Conservation (phyloP, 1,140 invertebrate species). For the Heliconius eleuchia region DNA sequence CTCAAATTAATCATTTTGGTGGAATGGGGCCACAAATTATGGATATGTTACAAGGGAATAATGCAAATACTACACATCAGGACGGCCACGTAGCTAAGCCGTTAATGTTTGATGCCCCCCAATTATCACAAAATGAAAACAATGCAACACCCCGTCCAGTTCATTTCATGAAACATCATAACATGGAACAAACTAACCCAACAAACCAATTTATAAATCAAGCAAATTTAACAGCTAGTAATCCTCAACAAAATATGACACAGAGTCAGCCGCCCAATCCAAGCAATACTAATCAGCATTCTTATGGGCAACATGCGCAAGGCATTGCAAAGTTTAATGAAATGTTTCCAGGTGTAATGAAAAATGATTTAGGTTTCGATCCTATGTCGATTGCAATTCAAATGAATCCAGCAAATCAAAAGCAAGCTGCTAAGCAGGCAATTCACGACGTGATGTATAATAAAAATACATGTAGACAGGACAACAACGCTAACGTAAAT, state of each 20-base stretch:
- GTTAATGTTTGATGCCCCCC: conserved; percentile 45
- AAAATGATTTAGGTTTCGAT: conserved; percentile 68
- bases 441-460: conserved; percentile 62
- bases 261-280: neutral
- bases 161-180: conserved; percentile 22
- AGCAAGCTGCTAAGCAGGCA: conserved; percentile 55
- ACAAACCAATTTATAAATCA: conserved; percentile 24
- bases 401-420: conserved; percentile 76
- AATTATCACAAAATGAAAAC: conserved; percentile 47
- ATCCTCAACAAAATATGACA: neutral
- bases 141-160: conserved; percentile 36
- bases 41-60: conserved; percentile 53
- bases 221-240: conserved; percentile 29
- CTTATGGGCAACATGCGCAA: conserved; percentile 55
- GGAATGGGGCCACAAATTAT: conserved; percentile 62
- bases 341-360: conserved; percentile 72
- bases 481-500: conserved; percentile 2
- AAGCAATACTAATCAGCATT: conserved; percentile 23
- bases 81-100: conserved; percentile 26
- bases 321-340: conserved; percentile 69
- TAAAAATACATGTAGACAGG: conserved; percentile 4
- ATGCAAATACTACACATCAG: conserved; percentile 13
- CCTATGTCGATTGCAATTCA: conserved; percentile 76
- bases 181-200: neutral
- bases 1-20: conserved; percentile 25